Evolutionary conservation across 2,113 vertebrate species (phyloP).

Genomic region (Damaliscus lunatus): DNA sequence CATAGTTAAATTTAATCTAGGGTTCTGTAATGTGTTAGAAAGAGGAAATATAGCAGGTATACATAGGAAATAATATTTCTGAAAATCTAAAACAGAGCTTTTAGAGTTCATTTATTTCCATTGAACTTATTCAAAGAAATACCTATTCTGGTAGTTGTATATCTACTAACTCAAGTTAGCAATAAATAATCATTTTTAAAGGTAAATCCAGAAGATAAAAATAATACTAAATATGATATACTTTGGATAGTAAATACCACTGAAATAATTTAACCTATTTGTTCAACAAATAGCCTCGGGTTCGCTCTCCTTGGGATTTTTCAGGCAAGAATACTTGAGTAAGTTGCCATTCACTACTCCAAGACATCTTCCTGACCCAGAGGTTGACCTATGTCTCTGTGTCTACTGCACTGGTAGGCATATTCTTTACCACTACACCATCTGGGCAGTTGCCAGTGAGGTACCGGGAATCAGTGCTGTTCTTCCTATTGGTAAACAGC

Average conservation of each 20-base stretch:
- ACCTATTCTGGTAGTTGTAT: not conserved
- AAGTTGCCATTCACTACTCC: not conserved
- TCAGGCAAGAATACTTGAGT: not conserved
- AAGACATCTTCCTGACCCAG: not conserved
- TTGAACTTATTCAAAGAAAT: not conserved
- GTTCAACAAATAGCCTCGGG: not conserved
- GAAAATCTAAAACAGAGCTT: not conserved
- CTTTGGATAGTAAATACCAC: not conserved
- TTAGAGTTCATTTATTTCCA: not conserved
- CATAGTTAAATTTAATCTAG: constrained; percentile 22
- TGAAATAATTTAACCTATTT: not conserved
- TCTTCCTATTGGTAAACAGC: not conserved
- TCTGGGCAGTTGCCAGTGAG: not conserved
- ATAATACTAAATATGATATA: not conserved
- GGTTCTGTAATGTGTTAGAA: not conserved
- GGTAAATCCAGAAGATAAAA: not conserved
- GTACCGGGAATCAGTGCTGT: not conserved
- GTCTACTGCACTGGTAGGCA: not conserved
- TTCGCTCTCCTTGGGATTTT: not conserved
- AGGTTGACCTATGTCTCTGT: not conserved
- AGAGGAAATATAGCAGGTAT: not conserved
- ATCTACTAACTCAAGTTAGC: not conserved
- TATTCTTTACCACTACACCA: not conserved
- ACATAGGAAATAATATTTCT: not conserved
- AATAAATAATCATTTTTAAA: not conserved